Conservation (phyloP, 2,113 vertebrate species). For the Daubentonia madagascariensis region DNA sequence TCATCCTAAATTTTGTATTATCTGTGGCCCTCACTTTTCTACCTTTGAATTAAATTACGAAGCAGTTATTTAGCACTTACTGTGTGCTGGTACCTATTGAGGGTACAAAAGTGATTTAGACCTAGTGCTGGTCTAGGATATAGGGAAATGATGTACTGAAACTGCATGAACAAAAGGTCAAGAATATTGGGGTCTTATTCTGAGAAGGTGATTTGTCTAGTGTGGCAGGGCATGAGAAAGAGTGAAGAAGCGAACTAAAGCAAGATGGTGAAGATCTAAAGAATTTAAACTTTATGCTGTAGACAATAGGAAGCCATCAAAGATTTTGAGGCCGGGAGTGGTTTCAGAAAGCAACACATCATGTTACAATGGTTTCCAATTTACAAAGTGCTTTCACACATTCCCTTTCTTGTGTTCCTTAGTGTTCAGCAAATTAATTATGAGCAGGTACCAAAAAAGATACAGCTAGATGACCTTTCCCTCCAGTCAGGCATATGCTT, state of each 20-base stretch:
- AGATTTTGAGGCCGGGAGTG: background rate
- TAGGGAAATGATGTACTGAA: background rate
- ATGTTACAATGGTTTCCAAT: background rate
- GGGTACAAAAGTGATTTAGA: background rate
- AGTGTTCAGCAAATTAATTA: background rate
- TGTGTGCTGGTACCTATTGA: background rate
- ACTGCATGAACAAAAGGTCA: background rate
- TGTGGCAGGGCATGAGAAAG: background rate
- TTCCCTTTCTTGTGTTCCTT: background rate
- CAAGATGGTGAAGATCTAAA: background rate
- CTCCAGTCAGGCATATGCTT: too few species aligned
- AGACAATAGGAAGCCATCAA: background rate
- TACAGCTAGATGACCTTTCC: background rate
- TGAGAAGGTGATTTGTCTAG: background rate
- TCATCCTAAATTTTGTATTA: background rate
- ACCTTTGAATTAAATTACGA: background rate
- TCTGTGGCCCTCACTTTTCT: background rate
- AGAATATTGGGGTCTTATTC: background rate
- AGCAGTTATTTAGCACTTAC: background rate
- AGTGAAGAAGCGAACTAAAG: background rate
- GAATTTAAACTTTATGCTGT: background rate
- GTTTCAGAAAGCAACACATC: background rate
- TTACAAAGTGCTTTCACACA: background rate
- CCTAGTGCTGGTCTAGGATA: background rate
- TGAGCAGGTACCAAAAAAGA: background rate